Conservation (phyloP, 2,113 vertebrate genomes). For the Vicugna pacos region DNA sequence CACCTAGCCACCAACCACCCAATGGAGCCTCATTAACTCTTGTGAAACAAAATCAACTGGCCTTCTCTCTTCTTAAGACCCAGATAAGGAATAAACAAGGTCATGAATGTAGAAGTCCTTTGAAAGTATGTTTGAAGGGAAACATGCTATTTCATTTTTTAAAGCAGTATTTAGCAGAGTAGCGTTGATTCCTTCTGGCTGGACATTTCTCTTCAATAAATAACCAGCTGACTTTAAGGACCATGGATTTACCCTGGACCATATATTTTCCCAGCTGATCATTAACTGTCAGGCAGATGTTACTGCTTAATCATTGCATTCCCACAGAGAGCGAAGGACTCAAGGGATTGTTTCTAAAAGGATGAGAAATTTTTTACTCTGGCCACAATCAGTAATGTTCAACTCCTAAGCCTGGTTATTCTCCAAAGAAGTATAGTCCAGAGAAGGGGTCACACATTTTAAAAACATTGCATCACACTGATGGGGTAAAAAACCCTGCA, state of each 20-base stretch:
- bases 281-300: background rate
- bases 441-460: slow-evolving; percentile 37
- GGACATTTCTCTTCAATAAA: background rate
- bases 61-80: background rate
- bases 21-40: background rate
- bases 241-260: background rate
- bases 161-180: background rate
- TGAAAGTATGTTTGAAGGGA: background rate
- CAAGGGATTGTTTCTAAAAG: slow-evolving; percentile 54
- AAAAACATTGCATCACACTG: background rate
- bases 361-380: slow-evolving; percentile 58
- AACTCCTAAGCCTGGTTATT: slow-evolving; percentile 25
- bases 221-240: background rate
- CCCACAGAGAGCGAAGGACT: slow-evolving; percentile 23
- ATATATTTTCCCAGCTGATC: background rate
- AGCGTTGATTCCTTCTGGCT: background rate
- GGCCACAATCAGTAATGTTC: slow-evolving; percentile 26
- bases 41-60: background rate
- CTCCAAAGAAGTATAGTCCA: slow-evolving; percentile 8
- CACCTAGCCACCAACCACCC: background rate
- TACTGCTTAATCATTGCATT: slow-evolving; percentile 37
- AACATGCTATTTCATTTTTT: slow-evolving; percentile 13
- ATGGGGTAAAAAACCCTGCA: background rate
- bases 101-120: background rate
- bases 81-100: background rate